Conservation (phyloP, 2,113 vertebrate species). For the Cinclus cinclus region DNA sequence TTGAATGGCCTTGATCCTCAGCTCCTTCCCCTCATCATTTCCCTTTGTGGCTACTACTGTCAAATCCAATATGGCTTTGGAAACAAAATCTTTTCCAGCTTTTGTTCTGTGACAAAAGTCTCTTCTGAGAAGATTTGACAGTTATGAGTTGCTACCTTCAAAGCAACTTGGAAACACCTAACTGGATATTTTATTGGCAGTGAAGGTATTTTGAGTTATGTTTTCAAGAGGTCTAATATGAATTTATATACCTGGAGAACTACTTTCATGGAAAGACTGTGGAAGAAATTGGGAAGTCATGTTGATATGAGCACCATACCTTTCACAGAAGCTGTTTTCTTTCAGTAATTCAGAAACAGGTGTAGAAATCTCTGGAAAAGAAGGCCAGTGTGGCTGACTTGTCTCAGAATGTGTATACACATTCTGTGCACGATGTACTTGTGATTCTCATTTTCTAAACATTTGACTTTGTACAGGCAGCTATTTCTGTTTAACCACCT, state of each 20-base stretch:
- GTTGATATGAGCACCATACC: background rate
- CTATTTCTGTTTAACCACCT: fast-evolving
- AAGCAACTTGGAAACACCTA: background rate
- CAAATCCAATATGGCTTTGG: background rate
- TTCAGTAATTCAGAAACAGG: background rate
- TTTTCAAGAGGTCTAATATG: background rate
- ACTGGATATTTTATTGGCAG: background rate
- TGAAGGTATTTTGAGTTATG: background rate
- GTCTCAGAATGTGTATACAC: background rate
- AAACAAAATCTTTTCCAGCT: background rate
- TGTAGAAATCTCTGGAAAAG: background rate
- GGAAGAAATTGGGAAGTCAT: background rate
- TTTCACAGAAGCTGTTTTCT: background rate
- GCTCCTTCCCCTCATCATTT: background rate
- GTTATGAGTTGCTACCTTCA: background rate
- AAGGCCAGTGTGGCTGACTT: background rate
- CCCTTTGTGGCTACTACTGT: background rate
- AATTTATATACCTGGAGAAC: background rate
- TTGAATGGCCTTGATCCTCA: background rate
- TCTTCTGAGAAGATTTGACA: background rate
- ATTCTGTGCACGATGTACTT: too few species aligned
- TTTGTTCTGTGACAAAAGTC: background rate
- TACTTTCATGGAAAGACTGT: background rate
- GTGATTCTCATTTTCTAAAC: background rate
- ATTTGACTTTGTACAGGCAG: background rate